phyloP scores from a whole-genome alignment of 1,140 invertebrate genomes.

The Homalodisca vitripennis region DNA sequence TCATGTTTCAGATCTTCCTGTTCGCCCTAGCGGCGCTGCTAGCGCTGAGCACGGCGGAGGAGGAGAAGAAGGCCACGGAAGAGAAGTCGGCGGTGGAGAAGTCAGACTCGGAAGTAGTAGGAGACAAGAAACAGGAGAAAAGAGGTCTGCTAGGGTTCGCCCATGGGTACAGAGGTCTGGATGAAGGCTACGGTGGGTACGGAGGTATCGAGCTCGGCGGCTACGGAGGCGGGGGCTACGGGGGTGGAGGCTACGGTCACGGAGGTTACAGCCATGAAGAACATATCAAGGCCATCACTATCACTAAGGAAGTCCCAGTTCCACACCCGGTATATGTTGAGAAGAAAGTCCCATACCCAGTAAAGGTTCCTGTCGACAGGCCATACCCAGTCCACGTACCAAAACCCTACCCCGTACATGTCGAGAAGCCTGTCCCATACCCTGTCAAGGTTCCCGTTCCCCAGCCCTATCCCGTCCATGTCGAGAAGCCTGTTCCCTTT shows the following conservation, averaged over 20 bases:
- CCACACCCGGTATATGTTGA: constrained; percentile 60
- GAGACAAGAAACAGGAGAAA: constrained; percentile 18
- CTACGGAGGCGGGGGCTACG: constrained; percentile 26
- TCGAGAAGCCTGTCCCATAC: constrained; percentile 60
- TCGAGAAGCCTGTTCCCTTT: constrained; percentile 68
- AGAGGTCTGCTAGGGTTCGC: background rate
- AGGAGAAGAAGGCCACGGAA: constrained; percentile 38
- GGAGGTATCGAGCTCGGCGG: constrained; percentile 31
- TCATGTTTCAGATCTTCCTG: constrained; percentile 18
- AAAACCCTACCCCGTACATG: constrained; percentile 60
- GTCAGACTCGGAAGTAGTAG: background rate
- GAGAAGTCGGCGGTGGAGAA: background rate
- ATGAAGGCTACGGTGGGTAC: constrained; percentile 32
- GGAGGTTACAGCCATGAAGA: constrained; percentile 53
- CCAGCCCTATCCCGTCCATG: constrained; percentile 61
- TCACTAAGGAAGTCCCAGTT: constrained; percentile 68
- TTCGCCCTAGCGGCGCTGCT: constrained; percentile 53
- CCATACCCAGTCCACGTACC: constrained; percentile 46
- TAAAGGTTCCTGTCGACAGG: constrained; percentile 47
- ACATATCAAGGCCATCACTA: constrained; percentile 67
- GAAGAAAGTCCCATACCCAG: constrained; percentile 60
- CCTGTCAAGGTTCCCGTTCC: constrained; percentile 72
- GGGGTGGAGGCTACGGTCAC: constrained; percentile 49
- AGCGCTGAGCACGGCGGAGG: constrained; percentile 60
- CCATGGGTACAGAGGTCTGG: constrained; percentile 51